These are phyloP conservation scores for Siderastrea siderea DNA, from an alignment of 92 coral and sea anemone species.

Conservation along the genomic window DNA sequence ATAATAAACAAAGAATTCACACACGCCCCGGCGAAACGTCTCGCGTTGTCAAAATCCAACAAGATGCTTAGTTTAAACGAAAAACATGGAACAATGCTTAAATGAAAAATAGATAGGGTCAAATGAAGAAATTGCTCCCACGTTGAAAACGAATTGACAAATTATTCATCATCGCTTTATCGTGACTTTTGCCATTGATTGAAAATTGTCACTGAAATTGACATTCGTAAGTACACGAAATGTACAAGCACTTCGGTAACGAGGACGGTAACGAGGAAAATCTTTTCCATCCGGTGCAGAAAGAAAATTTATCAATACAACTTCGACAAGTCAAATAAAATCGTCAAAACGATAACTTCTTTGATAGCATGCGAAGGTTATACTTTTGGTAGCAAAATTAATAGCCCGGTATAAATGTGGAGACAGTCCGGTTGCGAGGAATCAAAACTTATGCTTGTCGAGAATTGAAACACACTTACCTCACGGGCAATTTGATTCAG, in stretches of 20 bases:
- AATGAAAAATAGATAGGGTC: not conserved
- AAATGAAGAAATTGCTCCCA: not conserved
- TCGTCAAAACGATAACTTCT: not conserved
- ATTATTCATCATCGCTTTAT: conserved; percentile 2
- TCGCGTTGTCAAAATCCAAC: not conserved
- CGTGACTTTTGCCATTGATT: conserved; percentile 44
- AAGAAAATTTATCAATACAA: not conserved
- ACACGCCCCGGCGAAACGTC: conserved; percentile 24
- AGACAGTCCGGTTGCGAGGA: not conserved
- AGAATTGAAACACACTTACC: conserved; percentile 63
- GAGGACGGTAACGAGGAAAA: not conserved
- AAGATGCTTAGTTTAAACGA: not conserved
- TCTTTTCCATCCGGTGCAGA: not conserved
- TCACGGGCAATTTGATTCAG: conserved; percentile 97
- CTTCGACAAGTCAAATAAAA: not conserved
- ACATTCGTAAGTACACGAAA: not conserved
- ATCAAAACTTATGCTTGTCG: not conserved
- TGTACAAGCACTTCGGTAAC: not conserved
- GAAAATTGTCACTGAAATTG: conserved; percentile 27
- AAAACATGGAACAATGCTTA: not conserved
- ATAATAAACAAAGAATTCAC: conserved; percentile 26
- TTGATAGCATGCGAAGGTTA: not conserved
- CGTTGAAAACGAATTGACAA: not conserved
- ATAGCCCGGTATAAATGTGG: not conserved
- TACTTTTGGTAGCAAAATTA: not conserved